Conservation (phyloP, 2,888 invertebrate species). For the Drosophila antonietae region DNA sequence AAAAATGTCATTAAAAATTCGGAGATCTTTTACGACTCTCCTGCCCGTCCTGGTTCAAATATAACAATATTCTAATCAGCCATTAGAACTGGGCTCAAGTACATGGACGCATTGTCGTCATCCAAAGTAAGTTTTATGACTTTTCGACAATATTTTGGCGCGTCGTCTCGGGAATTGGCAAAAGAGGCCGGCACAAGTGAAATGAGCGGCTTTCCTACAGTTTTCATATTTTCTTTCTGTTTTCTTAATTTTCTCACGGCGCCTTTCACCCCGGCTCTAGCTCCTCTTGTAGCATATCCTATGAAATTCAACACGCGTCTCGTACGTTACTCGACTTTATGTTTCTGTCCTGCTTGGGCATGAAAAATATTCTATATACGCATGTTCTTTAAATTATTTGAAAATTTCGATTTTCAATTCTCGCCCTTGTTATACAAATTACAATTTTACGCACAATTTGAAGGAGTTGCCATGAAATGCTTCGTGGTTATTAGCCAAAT, state of each 20-base stretch:
- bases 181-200: slow-evolving; percentile 18
- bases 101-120: slow-evolving; percentile 31
- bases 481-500: slow-evolving; percentile 21
- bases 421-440: slow-evolving; percentile 47
- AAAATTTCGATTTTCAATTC: slow-evolving; percentile 44
- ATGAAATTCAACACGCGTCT: slow-evolving; percentile 73
- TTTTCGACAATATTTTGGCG: slow-evolving; percentile 64
- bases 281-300: slow-evolving; percentile 36
- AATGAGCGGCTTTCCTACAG: slow-evolving; percentile 18
- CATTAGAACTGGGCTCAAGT: slow-evolving; percentile 56
- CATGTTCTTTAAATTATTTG: slow-evolving; percentile 55
- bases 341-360: slow-evolving; percentile 49
- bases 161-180: slow-evolving; percentile 65
- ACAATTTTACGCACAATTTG: slow-evolving; percentile 52
- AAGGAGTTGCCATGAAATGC: slow-evolving; percentile 25
- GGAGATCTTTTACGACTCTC: slow-evolving; percentile 51
- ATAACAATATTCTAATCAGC: slow-evolving; percentile 71
- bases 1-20: slow-evolving; percentile 78
- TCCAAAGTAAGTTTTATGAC: slow-evolving; percentile 52
- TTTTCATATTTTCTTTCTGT: not conserved
- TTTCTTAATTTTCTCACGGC: slow-evolving; percentile 64
- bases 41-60: slow-evolving; percentile 68
- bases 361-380: slow-evolving; percentile 48
- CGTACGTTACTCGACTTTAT: slow-evolving; percentile 52
- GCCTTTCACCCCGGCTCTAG: slow-evolving; percentile 29